A percentile compares a stretch with the other conserved stretches of the same genome.
Evolutionary conservation across 2,113 vertebrate genomes (phyloP).

Genomic region (Eleginops maclovinus): DNA sequence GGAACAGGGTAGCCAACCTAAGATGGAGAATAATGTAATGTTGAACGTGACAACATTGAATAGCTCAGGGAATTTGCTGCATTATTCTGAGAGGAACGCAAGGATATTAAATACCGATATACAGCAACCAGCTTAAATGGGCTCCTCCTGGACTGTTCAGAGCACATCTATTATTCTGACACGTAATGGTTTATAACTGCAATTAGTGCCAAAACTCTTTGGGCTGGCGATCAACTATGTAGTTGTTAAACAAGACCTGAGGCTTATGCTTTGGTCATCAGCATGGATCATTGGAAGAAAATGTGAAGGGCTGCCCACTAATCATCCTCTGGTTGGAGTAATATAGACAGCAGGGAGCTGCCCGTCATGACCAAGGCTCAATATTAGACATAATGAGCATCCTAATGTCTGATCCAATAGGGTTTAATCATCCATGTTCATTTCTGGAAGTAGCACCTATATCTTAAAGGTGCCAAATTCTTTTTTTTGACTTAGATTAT

Average conservation of each 20-base stretch:
- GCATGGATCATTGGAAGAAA: conserved; percentile 25
- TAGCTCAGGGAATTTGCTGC: not conserved
- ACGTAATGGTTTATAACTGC: conserved; percentile 27
- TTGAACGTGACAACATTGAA: conserved; percentile 2
- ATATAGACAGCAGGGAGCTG: conserved; percentile 15
- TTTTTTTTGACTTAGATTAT: conserved; percentile 5
- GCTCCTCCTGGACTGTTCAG: not conserved
- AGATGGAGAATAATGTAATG: conserved; percentile 5
- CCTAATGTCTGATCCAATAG: not conserved
- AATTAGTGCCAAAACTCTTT: conserved; percentile 30
- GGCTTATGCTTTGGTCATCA: conserved; percentile 22
- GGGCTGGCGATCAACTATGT: conserved; percentile 35
- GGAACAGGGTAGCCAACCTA: not conserved
- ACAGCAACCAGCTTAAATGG: not conserved
- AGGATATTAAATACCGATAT: not conserved
- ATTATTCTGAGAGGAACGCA: not conserved
- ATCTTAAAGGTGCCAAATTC: not conserved
- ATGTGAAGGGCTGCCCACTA: conserved; percentile 1
- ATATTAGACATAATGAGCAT: conserved; percentile 11
- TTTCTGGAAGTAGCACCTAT: conserved; percentile 6
- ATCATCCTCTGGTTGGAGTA: conserved; percentile 36
- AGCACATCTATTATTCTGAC: conserved; percentile 8
- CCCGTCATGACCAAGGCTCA: not conserved
- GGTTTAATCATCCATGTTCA: not conserved
- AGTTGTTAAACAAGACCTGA: conserved; percentile 37